Conservation (phyloP, 2,113 vertebrate genomes). For the Calonectris borealis region DNA sequence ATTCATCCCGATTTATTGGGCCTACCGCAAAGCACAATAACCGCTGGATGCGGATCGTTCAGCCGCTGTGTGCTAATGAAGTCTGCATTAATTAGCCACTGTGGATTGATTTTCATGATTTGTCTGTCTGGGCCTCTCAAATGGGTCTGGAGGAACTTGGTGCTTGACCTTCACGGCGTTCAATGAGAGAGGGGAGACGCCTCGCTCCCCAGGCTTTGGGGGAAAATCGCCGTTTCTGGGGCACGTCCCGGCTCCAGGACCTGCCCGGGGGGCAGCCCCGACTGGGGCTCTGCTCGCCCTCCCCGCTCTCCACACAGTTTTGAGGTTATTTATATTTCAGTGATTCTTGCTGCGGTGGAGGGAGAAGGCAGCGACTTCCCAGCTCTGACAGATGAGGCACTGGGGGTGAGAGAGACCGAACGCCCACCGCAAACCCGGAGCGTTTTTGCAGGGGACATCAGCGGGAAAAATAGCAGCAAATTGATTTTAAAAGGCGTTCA, state of each 20-base stretch:
- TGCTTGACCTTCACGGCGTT: not conserved
- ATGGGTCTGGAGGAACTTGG: not conserved
- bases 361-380: not conserved
- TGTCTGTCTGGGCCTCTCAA: constrained; percentile 14
- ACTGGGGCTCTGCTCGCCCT: not conserved
- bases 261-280: rapidly evolving
- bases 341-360: not conserved
- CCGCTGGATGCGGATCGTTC: not conserved
- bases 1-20: not conserved
- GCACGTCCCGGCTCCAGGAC: rapidly evolving
- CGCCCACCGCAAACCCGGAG: rapidly evolving
- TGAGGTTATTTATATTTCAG: not conserved
- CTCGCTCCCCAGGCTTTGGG: rapidly evolving
- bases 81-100: constrained; percentile 42
- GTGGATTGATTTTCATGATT: constrained; percentile 35
- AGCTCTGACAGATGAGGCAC: rapidly evolving
- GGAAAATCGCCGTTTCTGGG: rapidly evolving
- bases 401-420: rapidly evolving
- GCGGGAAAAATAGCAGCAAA: not conserved
- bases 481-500: not conserved
- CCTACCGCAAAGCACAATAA: not conserved
- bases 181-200: not conserved
- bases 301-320: rapidly evolving
- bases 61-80: constrained; percentile 27
- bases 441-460: rapidly evolving